Evolutionary conservation across 92 coral and sea anemone species (phyloP), one percentile per base, ranked within the genome.

Genomic region (Palythoa caribaeorum): DNA sequence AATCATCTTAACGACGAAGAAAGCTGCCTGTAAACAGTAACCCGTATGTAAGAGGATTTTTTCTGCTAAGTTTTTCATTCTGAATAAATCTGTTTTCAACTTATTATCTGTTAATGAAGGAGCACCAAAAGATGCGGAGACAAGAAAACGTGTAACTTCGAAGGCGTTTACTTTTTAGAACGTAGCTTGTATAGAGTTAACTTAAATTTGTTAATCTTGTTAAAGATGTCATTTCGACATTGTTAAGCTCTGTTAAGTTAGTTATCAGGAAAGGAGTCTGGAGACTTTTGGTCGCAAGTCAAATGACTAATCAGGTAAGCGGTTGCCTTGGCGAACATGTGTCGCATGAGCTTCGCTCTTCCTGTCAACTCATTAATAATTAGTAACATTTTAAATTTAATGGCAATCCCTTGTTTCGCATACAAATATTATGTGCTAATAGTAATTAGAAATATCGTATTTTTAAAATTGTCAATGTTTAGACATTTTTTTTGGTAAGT

Each of bases 301-400:
- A 81, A 65, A 68, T 81, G 14, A 59, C 86, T 81, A 71, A 81
- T 66, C 86, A 11, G 74, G 38, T 16, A n/a, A 17, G 38, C 10
- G 86, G 86, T 81, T 81, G 86, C 86, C 86, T 81, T 81, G 74
- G 86, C 20, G 63, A 81, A 14, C 86, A 81, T 81, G 75, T 81
- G 83, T 52, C 37, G 47, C 47, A 81, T 81, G 76, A 71, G 59
- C 19, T 81, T 40, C 44, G 74, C 19, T 44, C 39, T 17, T 19
- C 62, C 40, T 65, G 55, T 66, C 39, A 28, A 81, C 73, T 65
- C 76, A 81, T 81, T 36, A 65, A 81, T 81, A 19, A 81, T 81
- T 81, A 81, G 74, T 63, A 39, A 40, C 86, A 20, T 6, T 68
- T 81, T 81, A 81, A 81, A 40, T 68, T 81, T 81, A 81, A 81